Evolutionary conservation across 2,797 vertebrate species (phyloP).

Genomic region (Crenichthys baileyi): DNA sequence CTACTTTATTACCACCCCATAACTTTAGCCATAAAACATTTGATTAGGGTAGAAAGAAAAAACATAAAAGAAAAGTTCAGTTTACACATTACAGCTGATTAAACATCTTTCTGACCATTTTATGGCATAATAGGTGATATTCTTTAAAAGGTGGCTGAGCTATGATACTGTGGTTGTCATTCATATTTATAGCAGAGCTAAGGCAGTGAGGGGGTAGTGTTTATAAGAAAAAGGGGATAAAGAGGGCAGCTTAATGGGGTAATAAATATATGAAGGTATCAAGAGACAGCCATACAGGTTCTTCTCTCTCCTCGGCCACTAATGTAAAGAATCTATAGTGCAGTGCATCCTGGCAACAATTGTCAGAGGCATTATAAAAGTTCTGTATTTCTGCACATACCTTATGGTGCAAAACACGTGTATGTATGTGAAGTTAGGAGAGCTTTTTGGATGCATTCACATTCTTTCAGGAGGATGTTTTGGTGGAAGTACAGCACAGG

Average conservation of each 20-base stretch:
- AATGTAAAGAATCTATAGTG: constrained; percentile 45
- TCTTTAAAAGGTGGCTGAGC: constrained; percentile 29
- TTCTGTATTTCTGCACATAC: constrained; percentile 54
- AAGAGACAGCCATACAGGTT: constrained; percentile 50
- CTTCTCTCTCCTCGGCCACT: constrained; percentile 6
- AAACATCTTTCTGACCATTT: constrained; percentile 57
- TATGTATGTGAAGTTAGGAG: constrained; percentile 42
- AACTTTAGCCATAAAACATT: constrained; percentile 18
- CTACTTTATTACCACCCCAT: constrained; percentile 40
- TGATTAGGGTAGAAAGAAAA: constrained; percentile 9
- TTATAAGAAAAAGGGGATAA: background rate
- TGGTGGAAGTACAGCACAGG: background rate
- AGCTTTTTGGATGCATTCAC: constrained; percentile 48
- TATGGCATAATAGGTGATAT: constrained; percentile 52
- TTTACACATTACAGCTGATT: constrained; percentile 57
- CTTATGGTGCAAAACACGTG: constrained; percentile 42
- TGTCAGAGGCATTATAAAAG: constrained; percentile 47
- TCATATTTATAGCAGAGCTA: constrained; percentile 50
- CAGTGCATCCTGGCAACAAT: constrained; percentile 47
- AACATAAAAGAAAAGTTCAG: constrained; percentile 9
- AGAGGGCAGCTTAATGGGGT: constrained; percentile 64
- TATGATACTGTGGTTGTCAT: constrained; percentile 42
- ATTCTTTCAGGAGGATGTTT: constrained; percentile 31
- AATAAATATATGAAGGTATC: constrained; percentile 71
- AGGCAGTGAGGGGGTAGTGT: constrained; percentile 13